Percentiles rank a stretch among this genome's conserved stretches.
Evolutionary conservation across 2,113 vertebrate species (phyloP).

Genomic region (Heterochromis multidens): DNA sequence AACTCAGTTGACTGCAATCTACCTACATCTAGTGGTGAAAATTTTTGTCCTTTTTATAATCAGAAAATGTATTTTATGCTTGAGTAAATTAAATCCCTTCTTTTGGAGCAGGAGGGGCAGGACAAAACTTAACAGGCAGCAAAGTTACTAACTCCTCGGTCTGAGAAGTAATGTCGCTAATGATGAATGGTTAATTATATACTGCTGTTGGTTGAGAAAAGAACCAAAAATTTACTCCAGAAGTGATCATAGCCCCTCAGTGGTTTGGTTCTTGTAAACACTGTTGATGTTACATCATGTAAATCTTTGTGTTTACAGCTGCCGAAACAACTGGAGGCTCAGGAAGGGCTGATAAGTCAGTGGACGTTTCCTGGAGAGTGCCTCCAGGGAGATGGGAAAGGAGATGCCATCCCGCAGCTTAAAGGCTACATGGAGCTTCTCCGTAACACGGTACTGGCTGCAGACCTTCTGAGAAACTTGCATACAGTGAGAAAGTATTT

Average conservation of each 20-base stretch:
- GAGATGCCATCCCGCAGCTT: constrained; percentile 56
- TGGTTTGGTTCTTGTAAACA: neutral
- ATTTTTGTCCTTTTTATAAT: neutral
- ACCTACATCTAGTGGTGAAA: too few species aligned
- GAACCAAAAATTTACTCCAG: neutral
- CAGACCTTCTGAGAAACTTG: neutral
- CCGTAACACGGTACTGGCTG: constrained; percentile 79
- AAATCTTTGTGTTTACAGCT: constrained; percentile 73
- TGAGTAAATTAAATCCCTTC: too few species aligned
- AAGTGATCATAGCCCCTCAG: neutral
- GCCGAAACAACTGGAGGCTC: constrained; percentile 79
- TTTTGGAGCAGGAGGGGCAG: too few species aligned
- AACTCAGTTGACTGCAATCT: neutral
- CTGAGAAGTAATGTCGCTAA: neutral
- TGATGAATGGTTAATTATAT: neutral
- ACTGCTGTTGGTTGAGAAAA: neutral
- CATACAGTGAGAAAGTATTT: constrained; percentile 2
- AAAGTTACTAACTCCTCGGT: neutral
- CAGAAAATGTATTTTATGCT: neutral
- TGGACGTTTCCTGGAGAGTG: constrained; percentile 81
- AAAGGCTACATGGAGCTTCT: constrained; percentile 83
- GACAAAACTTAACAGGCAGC: too few species aligned
- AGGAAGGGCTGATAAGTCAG: constrained; percentile 81
- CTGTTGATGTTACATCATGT: neutral
- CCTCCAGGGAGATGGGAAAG: constrained; percentile 65